These are phyloP conservation scores for Zaprionus gabonicus DNA, from an alignment of 1,140 invertebrate species.

Conservation along the genomic window DNA sequence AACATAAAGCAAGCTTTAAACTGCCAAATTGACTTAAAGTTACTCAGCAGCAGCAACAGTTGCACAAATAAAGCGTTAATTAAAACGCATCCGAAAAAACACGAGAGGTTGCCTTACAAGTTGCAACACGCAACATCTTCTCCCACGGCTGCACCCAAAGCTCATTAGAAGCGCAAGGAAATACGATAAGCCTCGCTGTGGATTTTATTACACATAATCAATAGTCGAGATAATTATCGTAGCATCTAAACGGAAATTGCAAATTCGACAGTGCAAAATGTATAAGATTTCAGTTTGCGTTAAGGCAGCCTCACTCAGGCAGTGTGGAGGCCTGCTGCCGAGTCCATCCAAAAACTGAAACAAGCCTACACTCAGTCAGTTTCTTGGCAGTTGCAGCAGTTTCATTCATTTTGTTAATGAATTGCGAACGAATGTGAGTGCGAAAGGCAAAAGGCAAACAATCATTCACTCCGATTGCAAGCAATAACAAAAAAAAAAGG, in stretches of 20 bases:
- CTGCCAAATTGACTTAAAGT: background rate
- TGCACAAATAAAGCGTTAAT: slow-evolving; percentile 41
- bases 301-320: background rate
- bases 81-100: slow-evolving; percentile 16
- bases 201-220: slow-evolving; percentile 14
- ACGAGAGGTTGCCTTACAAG: background rate
- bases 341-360: background rate
- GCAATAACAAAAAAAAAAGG: slow-evolving; percentile 24
- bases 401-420: slow-evolving; percentile 81
- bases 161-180: slow-evolving; percentile 18
- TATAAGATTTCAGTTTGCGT: slow-evolving; percentile 9
- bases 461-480: slow-evolving; percentile 39
- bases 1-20: slow-evolving; percentile 9
- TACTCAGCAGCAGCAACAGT: background rate
- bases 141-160: background rate
- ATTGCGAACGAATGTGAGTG: slow-evolving; percentile 52
- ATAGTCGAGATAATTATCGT: slow-evolving; percentile 14
- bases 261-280: slow-evolving; percentile 5
- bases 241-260: slow-evolving; percentile 11
- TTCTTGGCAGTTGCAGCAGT: slow-evolving; percentile 44
- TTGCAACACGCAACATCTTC: background rate
- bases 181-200: background rate
- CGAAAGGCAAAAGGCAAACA: slow-evolving; percentile 46
- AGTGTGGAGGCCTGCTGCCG: background rate
- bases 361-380: slow-evolving; percentile 33